These are phyloP conservation scores for Marmota monax DNA, from an alignment of 2,113 vertebrate genomes.

Conservation along the genomic window DNA sequence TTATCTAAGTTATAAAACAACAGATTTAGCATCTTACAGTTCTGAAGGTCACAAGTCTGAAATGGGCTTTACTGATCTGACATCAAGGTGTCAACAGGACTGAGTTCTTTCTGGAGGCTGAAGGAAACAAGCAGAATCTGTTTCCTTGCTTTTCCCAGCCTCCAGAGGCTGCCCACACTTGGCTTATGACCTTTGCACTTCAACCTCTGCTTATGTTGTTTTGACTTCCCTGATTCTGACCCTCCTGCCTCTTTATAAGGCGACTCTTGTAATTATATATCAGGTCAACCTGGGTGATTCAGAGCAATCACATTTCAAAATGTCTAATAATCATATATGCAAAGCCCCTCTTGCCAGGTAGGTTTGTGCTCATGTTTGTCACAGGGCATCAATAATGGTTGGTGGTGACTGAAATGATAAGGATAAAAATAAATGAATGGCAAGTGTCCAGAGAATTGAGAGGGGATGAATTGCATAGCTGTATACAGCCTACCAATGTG, in stretches of 20 bases:
- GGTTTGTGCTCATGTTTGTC: neutral
- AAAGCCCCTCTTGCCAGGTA: neutral
- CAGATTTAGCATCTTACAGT: neutral
- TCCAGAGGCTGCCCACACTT: neutral
- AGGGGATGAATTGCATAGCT: neutral
- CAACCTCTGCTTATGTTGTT: neutral
- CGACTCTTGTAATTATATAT: neutral
- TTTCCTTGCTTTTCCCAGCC: neutral
- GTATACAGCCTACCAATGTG: neutral
- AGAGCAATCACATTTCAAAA: neutral
- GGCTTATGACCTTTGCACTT: neutral
- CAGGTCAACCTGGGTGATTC: neutral
- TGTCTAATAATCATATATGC: neutral
- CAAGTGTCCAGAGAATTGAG: neutral
- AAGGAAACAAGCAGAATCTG: neutral
- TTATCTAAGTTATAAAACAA: neutral
- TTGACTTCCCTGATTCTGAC: neutral
- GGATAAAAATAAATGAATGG: neutral
- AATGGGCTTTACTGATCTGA: neutral
- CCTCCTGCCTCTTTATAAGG: neutral
- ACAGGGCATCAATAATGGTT: neutral
- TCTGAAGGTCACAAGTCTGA: neutral
- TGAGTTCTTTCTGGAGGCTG: neutral
- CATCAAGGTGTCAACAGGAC: rapidly evolving
- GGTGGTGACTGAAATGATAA: neutral